A percentile compares a stretch with the other conserved stretches of the same genome.
Evolutionary conservation across 2,113 vertebrate genomes (phyloP).

Genomic region (Phaetusa simplex): DNA sequence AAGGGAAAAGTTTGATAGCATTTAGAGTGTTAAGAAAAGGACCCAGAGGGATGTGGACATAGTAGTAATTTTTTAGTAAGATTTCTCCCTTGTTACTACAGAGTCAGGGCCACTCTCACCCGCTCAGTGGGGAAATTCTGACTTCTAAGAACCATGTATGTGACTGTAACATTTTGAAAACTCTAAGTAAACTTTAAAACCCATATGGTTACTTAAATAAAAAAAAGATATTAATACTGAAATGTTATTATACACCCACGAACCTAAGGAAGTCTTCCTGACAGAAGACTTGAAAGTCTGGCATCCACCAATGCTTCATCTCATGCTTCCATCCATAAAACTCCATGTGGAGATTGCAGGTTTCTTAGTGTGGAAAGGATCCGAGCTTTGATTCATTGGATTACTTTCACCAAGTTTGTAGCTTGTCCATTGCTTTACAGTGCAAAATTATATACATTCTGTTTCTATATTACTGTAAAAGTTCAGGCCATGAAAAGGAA

Average conservation of each 20-base stretch:
- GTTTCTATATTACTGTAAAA: background rate
- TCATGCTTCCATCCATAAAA: background rate
- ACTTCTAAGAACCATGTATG: background rate
- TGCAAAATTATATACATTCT: background rate
- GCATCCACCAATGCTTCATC: background rate
- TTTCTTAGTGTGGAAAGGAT: background rate
- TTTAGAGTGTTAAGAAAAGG: background rate
- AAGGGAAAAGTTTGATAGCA: background rate
- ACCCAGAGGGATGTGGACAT: background rate
- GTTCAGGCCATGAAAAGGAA: background rate
- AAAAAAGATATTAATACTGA: background rate
- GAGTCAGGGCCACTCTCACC: background rate
- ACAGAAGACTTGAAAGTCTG: background rate
- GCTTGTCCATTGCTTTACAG: background rate
- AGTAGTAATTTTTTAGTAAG: background rate
- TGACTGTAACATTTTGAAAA: background rate
- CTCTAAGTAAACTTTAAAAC: background rate
- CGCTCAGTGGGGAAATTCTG: background rate
- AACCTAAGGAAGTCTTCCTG: background rate
- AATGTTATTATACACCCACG: background rate
- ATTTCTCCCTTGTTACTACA: background rate
- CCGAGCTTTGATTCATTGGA: background rate
- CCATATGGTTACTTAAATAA: background rate
- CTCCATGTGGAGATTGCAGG: background rate
- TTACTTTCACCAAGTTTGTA: background rate